Base-by-base conservation (phyloP, 2,113 vertebrate species). In the Heteronetta atricapilla region DNA sequence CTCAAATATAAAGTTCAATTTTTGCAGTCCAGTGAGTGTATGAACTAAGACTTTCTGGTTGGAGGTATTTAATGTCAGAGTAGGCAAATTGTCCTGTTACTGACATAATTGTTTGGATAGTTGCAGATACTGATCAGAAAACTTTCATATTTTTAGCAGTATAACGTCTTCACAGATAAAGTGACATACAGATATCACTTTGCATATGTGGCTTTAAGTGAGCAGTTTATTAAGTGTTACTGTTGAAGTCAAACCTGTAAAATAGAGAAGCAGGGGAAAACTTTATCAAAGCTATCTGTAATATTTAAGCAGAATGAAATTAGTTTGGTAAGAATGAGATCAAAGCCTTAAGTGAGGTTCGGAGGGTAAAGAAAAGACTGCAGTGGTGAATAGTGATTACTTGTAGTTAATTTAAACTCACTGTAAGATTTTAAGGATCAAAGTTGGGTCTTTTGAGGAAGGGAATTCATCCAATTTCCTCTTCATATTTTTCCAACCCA, bases 361-460 rank as follows among this genome's bases (percentile, higher is more conserved):
- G 0, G 2, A 92, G 87, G 75, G 85, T 91, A 89, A 94, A 89
- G 75, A 84, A 93, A 97, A 95, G 40, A 26, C 90, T 94, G 52
- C 79, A 67, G 31, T 86, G 79, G 59, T 78, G 93, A 96, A 95
- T 58, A 87, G 75, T 1, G 75, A 79, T 94, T 90, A 68, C 92
- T 93, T 72, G 86, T 86, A 89, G 90, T 83, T 96, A 96, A 96
- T 91, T 92, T 95, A 81, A 96, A 94, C 69, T 90, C 89, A 89
- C 89, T 48, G 67, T 68, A 92, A 80, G 78, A 78, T 86, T 97
- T 90, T 93, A 92, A 82, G 86, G 88, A 91, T 95, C 81, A 96
- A 95, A 94, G 92, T 89, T 92, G 68, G 60, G 60, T 86, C 88
- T 94, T 94, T 92, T 70, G 80, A 95, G 83, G 80, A 86, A 87